Conservation (phyloP, 1,140 invertebrate genomes). For the Phocides pigmalion region DNA sequence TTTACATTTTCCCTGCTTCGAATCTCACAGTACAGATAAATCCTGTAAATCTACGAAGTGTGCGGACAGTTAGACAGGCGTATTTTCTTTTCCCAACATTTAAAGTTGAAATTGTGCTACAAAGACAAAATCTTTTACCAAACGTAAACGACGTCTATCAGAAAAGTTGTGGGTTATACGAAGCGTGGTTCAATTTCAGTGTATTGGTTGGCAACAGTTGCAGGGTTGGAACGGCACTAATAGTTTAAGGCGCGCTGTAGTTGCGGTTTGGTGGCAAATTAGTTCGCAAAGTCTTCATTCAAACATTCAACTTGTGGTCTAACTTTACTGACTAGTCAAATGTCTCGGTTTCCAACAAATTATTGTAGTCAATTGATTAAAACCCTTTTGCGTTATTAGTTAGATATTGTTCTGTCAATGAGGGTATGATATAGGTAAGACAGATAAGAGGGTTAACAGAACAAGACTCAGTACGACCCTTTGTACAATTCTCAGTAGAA, state of each 20-base stretch:
- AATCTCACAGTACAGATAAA: constrained; percentile 21
- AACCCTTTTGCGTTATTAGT: not conserved
- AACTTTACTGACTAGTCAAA: constrained; percentile 20
- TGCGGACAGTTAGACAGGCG: constrained; percentile 28
- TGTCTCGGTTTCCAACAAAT: constrained; percentile 11
- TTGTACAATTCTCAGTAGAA: not conserved
- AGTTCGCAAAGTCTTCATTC: constrained; percentile 41
- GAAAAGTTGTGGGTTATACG: constrained; percentile 23
- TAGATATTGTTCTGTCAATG: not conserved
- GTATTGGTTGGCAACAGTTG: constrained; percentile 31
- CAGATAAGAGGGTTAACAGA: not conserved
- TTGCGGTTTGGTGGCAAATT: constrained; percentile 44
- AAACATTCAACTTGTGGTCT: constrained; percentile 22
- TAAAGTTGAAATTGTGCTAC: constrained; percentile 30
- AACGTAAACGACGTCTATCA: constrained; percentile 32
- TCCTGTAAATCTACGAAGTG: constrained; percentile 25
- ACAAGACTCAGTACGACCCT: not conserved
- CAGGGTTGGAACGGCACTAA: constrained; percentile 35
- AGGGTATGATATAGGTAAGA: not conserved
- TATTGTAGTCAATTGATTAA: constrained; percentile 6
- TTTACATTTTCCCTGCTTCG: not conserved
- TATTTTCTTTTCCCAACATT: constrained; percentile 29
- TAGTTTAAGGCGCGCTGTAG: constrained; percentile 39
- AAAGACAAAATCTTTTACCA: constrained; percentile 29
- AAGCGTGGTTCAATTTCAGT: constrained; percentile 22